Percentiles rank a stretch among this genome's conserved stretches.
phyloP scores from a whole-genome alignment of 2,113 vertebrate genomes.

The Zeus faber region DNA sequence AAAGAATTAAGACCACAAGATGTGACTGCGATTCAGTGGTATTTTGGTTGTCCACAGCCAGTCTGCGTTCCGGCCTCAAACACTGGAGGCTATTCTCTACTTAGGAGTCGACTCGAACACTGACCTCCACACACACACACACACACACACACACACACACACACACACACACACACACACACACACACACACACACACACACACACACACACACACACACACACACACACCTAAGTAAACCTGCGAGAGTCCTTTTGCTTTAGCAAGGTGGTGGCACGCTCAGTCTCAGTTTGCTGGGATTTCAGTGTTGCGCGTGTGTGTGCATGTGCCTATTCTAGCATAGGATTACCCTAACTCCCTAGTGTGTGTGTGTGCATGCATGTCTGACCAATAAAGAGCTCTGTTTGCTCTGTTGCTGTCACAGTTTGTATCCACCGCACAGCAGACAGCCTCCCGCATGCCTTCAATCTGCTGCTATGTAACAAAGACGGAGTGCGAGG shows the following conservation, averaged over 20 bases:
- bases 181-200: neutral
- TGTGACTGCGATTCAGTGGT: no score
- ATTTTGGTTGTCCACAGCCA: no score
- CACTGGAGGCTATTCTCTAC: neutral
- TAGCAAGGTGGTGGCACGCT: conserved; percentile 43
- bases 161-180: conserved; percentile 1
- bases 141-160: conserved; percentile 3
- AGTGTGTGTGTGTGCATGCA: conserved; percentile 2
- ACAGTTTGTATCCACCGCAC: conserved; percentile 32
- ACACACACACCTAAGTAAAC: conserved; percentile 18
- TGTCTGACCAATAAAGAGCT: conserved; percentile 36
- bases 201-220: neutral
- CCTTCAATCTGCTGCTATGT: conserved; percentile 35
- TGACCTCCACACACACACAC: neutral
- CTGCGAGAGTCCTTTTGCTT: conserved; percentile 39
- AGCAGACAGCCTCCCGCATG: conserved; percentile 31
- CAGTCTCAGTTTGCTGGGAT: conserved; percentile 56
- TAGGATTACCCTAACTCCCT: conserved; percentile 34
- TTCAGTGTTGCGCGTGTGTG: conserved; percentile 12
- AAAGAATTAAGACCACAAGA: no score
- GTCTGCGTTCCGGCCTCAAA: neutral
- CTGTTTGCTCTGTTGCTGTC: conserved; percentile 43
- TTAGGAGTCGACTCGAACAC: neutral
- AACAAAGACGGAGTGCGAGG: no score
- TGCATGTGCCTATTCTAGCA: conserved; percentile 15